Evolutionary conservation across 1,140 invertebrate species (phyloP).

Genomic region (Galleria mellonella): DNA sequence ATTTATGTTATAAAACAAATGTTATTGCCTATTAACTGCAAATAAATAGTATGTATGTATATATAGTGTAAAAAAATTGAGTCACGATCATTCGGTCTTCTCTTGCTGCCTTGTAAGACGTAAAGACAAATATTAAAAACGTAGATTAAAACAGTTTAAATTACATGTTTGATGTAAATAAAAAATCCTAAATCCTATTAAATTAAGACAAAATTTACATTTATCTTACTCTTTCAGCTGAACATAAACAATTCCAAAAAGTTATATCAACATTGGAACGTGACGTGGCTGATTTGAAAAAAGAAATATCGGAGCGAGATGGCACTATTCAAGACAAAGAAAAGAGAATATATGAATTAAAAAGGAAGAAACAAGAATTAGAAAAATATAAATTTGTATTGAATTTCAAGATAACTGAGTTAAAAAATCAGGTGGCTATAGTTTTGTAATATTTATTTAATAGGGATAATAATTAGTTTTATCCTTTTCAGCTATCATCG

Average conservation of each 20-base stretch:
- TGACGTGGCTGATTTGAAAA: conserved; percentile 84
- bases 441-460: not conserved
- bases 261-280: conserved; percentile 83
- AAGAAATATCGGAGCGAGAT: conserved; percentile 86
- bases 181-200: not conserved
- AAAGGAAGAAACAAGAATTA: conserved; percentile 89
- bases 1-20: not conserved
- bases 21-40: too few relatives aligned
- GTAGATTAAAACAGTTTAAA: too few relatives aligned
- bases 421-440: conserved; percentile 79
- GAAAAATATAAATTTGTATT: conserved; percentile 94
- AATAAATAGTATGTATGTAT: too few relatives aligned
- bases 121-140: too few relatives aligned
- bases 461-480: not conserved
- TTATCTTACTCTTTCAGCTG: too few relatives aligned
- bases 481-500: too few relatives aligned
- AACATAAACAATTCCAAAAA: conserved; percentile 80
- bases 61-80: too few relatives aligned
- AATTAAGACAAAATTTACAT: not conserved
- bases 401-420: conserved; percentile 90
- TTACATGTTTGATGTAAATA: too few relatives aligned
- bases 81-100: too few relatives aligned
- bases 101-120: too few relatives aligned
- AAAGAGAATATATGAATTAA: conserved; percentile 87
- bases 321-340: conserved; percentile 89